Conservation (phyloP, 2,797 vertebrate genomes). For the Helicolenus hilgendorfi region DNA sequence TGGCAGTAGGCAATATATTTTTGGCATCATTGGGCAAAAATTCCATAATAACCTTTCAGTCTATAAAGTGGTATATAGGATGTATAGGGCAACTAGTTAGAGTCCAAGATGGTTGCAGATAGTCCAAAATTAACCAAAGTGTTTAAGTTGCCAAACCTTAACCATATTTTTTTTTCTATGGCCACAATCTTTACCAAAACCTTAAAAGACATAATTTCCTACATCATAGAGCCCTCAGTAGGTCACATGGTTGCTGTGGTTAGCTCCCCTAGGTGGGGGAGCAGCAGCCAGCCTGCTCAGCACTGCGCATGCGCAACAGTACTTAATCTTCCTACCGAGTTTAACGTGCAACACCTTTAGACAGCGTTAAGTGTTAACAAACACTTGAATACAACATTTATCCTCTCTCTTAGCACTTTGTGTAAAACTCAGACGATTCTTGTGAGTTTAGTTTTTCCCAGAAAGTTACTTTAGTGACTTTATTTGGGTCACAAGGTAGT, state of each 20-base stretch:
- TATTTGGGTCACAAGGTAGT: slow-evolving; percentile 24
- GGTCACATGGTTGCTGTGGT: slow-evolving; percentile 42
- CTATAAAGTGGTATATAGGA: too few relatives aligned
- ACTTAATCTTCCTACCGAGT: slow-evolving; percentile 63
- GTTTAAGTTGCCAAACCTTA: background rate
- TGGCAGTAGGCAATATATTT: too few relatives aligned
- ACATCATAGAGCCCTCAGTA: background rate
- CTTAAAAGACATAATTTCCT: background rate
- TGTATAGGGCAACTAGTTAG: too few relatives aligned
- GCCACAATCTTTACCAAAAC: background rate
- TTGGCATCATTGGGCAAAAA: too few relatives aligned
- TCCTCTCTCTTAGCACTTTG: fast-evolving
- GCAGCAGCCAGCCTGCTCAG: background rate
- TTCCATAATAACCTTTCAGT: too few relatives aligned
- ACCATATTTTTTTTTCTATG: background rate
- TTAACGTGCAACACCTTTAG: slow-evolving; percentile 26
- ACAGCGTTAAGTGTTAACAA: slow-evolving; percentile 20
- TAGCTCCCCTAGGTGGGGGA: background rate
- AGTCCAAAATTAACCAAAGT: background rate
- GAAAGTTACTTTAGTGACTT: slow-evolving; percentile 28
- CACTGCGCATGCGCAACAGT: slow-evolving; percentile 65
- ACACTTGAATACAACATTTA: background rate
- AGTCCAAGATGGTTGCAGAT: too few relatives aligned
- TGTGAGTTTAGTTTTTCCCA: fast-evolving
- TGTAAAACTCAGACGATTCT: background rate